A percentile compares a stretch with the other conserved stretches of the same genome.
phyloP scores from a whole-genome alignment of 2,797 vertebrate species.

The Takifugu ocellatus region DNA sequence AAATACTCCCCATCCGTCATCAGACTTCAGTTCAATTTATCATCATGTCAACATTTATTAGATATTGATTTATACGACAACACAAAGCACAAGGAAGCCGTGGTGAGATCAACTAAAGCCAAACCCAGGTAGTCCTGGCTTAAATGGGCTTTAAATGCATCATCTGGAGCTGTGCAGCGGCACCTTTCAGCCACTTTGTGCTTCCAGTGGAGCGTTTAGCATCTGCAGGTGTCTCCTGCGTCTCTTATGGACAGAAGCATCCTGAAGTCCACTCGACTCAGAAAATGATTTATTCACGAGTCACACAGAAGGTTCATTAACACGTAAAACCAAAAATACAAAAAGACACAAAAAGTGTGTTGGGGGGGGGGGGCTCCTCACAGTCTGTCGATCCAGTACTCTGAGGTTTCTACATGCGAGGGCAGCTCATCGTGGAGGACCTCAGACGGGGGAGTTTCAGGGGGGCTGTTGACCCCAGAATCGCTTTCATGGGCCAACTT shows the following conservation, averaged over 20 bases:
- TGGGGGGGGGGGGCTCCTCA: slow-evolving; percentile 57
- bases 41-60: too few species aligned
- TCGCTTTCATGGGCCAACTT: slow-evolving; percentile 53
- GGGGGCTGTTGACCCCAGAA: slow-evolving; percentile 71
- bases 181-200: slow-evolving; percentile 4
- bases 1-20: too few species aligned
- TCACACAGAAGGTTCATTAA: slow-evolving; percentile 35
- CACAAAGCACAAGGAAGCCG: too few species aligned
- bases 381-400: slow-evolving; percentile 82
- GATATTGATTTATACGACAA: too few species aligned
- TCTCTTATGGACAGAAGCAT: slow-evolving; percentile 4
- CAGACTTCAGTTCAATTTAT: too few species aligned
- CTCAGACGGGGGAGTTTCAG: slow-evolving; percentile 64
- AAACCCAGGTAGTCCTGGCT: too few species aligned
- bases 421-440: slow-evolving; percentile 62
- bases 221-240: slow-evolving; percentile 49
- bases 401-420: slow-evolving; percentile 72
- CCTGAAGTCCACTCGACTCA: neutral
- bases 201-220: slow-evolving; percentile 27
- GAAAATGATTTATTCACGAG: slow-evolving; percentile 57
- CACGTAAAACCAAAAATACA: slow-evolving; percentile 46
- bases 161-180: too few species aligned
- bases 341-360: too few species aligned
- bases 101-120: too few species aligned
- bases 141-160: too few species aligned